Evolutionary conservation across 2,113 vertebrate genomes (phyloP).

Genomic region (Dasypus novemcinctus): DNA sequence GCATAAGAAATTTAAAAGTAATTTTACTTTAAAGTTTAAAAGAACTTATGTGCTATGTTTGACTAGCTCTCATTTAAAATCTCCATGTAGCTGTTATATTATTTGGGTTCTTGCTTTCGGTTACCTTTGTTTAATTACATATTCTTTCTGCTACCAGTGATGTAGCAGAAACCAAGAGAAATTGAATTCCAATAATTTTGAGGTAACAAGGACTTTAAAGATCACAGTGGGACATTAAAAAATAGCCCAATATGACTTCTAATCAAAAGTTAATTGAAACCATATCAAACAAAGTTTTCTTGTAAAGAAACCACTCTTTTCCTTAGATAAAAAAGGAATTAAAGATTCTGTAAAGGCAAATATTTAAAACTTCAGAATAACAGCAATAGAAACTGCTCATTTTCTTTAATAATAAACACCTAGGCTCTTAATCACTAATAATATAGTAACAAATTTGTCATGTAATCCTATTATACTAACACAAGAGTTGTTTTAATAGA

Average conservation of each 20-base stretch:
- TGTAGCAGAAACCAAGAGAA: neutral
- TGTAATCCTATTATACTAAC: neutral
- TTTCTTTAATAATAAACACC: neutral
- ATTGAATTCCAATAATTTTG: neutral
- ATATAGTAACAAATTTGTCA: neutral
- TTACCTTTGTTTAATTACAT: neutral
- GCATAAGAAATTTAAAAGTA: slow-evolving; percentile 4
- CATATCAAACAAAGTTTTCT: slow-evolving; percentile 15
- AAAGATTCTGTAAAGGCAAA: neutral
- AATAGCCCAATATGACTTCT: slow-evolving; percentile 18
- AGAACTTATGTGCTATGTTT: neutral
- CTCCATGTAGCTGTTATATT: neutral
- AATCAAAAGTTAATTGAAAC: neutral
- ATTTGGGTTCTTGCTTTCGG: neutral
- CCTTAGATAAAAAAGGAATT: neutral
- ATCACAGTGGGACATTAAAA: neutral
- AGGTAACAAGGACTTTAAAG: slow-evolving; percentile 1
- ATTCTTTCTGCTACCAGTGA: neutral
- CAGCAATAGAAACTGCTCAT: neutral
- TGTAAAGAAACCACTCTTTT: slow-evolving; percentile 9
- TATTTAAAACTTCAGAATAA: slow-evolving; percentile 2
- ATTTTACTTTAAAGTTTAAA: slow-evolving; percentile 10
- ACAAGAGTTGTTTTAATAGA: slow-evolving; percentile 3
- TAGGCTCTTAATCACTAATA: neutral
- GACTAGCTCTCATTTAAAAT: slow-evolving; percentile 8